Percentiles rank a stretch among this genome's conserved stretches.
Evolutionary conservation across 2,113 vertebrate genomes (phyloP).

Genomic region (Tautogolabrus adspersus): DNA sequence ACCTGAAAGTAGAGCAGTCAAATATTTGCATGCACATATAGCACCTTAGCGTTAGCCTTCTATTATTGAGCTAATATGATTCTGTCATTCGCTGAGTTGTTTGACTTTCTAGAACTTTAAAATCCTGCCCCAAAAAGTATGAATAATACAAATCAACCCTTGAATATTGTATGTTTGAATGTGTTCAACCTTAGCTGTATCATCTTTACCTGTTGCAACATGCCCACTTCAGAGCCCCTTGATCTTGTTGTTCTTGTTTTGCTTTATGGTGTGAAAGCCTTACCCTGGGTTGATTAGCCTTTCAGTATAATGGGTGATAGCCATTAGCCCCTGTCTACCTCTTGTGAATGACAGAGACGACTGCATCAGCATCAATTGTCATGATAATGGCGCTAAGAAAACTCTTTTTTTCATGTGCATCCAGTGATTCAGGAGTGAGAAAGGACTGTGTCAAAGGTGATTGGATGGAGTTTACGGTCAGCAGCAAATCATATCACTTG

Average conservation of each 20-base stretch:
- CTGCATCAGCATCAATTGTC: constrained; percentile 41
- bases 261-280: background rate
- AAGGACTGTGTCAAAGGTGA: background rate
- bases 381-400: constrained; percentile 49
- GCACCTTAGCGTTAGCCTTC: too few species aligned
- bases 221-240: background rate
- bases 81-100: too few species aligned
- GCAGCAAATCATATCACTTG: background rate
- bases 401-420: background rate
- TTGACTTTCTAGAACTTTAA: too few species aligned
- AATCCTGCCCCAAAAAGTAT: too few species aligned
- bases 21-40: too few species aligned
- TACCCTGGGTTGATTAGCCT: constrained; percentile 18
- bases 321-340: constrained; percentile 3
- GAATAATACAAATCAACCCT: too few species aligned
- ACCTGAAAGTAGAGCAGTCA: too few species aligned
- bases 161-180: too few species aligned
- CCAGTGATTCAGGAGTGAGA: background rate
- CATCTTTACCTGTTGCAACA: background rate
- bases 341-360: background rate
- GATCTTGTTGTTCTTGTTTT: background rate
- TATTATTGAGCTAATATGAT: too few species aligned
- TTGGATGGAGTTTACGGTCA: constrained; percentile 10
- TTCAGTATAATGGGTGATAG: background rate
- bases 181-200: background rate